Evolutionary conservation across 2,888 invertebrate species (phyloP).

Genomic region (Cecidostiba fungosa): DNA sequence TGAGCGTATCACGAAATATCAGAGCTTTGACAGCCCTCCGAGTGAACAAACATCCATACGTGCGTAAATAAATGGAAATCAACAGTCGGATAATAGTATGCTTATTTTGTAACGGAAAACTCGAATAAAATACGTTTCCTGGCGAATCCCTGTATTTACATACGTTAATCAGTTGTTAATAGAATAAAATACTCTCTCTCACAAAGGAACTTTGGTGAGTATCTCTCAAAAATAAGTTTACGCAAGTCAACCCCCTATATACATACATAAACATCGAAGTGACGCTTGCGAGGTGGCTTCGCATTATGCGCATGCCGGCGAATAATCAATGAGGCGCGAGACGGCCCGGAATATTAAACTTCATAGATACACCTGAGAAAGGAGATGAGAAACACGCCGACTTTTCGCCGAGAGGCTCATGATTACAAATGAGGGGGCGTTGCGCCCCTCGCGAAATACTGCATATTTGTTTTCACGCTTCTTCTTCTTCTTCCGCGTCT

Average conservation of each 20-base stretch:
- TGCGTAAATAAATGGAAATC: background rate
- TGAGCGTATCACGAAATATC: no score
- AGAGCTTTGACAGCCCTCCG: background rate
- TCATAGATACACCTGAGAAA: constrained; percentile 44
- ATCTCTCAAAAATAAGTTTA: background rate
- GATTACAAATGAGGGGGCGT: constrained; percentile 49
- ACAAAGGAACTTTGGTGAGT: no score
- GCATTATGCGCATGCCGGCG: background rate
- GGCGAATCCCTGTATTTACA: no score
- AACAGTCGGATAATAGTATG: background rate
- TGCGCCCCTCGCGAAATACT: constrained; percentile 7
- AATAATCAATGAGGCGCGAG: constrained; percentile 32
- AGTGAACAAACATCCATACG: background rate
- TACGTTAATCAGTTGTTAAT: no score
- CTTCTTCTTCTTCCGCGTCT: constrained; percentile 1
- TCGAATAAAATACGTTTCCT: no score
- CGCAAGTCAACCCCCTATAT: background rate
- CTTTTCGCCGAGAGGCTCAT: constrained; percentile 23
- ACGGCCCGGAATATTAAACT: constrained; percentile 49
- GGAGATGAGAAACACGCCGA: background rate
- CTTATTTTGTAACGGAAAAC: no score
- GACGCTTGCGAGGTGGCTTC: background rate
- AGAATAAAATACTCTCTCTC: no score
- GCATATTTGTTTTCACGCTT: constrained; percentile 21
- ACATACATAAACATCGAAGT: constrained; percentile 1